phyloP scores from a whole-genome alignment of 2,888 invertebrate species.

The Euplexia lucipara region DNA sequence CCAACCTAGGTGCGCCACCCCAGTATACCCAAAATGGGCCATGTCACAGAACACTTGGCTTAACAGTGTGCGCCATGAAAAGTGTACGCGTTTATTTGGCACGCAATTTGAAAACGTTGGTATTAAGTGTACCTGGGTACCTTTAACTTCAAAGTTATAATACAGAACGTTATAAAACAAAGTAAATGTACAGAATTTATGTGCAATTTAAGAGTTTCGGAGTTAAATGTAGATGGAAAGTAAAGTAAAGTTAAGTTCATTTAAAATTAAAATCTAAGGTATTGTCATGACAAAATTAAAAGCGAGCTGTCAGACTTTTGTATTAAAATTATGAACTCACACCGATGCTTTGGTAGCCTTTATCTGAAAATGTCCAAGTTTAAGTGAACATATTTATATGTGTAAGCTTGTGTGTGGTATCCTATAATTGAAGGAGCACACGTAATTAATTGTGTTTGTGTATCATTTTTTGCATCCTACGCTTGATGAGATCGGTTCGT shows the following conservation, averaged over 20 bases:
- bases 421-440: no score
- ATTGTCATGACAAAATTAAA: constrained; percentile 8
- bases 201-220: constrained; percentile 4
- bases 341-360: background rate
- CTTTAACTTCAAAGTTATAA: constrained; percentile 34
- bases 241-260: constrained; percentile 16
- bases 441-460: no score
- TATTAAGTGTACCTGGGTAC: constrained; percentile 14
- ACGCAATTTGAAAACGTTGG: constrained; percentile 37
- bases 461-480: no score
- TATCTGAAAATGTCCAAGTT: no score
- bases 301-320: background rate
- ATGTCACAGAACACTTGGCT: constrained; percentile 51
- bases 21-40: constrained; percentile 43
- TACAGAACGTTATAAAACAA: constrained; percentile 16
- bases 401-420: no score
- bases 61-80: constrained; percentile 45
- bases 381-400: no score
- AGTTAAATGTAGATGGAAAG: background rate
- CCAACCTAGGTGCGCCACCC: constrained; percentile 36
- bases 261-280: constrained; percentile 17
- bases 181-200: constrained; percentile 4
- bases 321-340: background rate
- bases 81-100: constrained; percentile 54
- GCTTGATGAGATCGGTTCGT: no score